Evolutionary conservation across 2,888 invertebrate genomes (phyloP).

Genomic region (Drosophila basisetae): DNA sequence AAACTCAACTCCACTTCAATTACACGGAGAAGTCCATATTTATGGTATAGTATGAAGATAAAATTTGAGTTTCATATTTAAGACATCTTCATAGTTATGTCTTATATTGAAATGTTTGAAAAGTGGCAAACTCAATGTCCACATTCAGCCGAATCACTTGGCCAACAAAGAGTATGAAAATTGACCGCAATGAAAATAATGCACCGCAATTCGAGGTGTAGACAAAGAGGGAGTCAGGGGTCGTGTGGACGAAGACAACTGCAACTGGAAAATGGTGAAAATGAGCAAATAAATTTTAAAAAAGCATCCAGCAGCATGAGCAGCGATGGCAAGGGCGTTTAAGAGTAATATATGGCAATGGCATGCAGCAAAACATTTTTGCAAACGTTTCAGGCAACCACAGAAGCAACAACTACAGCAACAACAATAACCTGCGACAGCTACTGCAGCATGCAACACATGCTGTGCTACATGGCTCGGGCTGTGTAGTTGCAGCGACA

Average conservation of each 20-base stretch:
- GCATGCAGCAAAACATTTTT: slow-evolving; percentile 78
- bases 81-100: not conserved
- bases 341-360: slow-evolving; percentile 80
- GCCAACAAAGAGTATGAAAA: slow-evolving; percentile 43
- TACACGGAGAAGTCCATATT: not conserved
- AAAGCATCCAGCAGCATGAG: slow-evolving; percentile 52
- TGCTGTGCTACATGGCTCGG: slow-evolving; percentile 75
- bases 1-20: not conserved
- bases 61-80: not conserved
- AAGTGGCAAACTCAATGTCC: not conserved
- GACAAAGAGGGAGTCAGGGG: not conserved
- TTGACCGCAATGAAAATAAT: slow-evolving; percentile 60
- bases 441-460: slow-evolving; percentile 77
- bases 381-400: slow-evolving; percentile 65
- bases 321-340: slow-evolving; percentile 62
- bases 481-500: slow-evolving; percentile 61
- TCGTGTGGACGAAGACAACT: slow-evolving; percentile 37
- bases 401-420: slow-evolving; percentile 41
- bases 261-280: slow-evolving; percentile 71
- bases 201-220: slow-evolving; percentile 39
- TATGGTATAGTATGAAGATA: no score
- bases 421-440: slow-evolving; percentile 33
- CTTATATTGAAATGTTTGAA: not conserved
- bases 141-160: slow-evolving; percentile 6
- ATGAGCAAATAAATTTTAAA: slow-evolving; percentile 77